A percentile compares a stretch with the other conserved stretches of the same genome.
Evolutionary conservation across 1,140 invertebrate genomes (phyloP).

Genomic region (Drosophila malerkotliana): DNA sequence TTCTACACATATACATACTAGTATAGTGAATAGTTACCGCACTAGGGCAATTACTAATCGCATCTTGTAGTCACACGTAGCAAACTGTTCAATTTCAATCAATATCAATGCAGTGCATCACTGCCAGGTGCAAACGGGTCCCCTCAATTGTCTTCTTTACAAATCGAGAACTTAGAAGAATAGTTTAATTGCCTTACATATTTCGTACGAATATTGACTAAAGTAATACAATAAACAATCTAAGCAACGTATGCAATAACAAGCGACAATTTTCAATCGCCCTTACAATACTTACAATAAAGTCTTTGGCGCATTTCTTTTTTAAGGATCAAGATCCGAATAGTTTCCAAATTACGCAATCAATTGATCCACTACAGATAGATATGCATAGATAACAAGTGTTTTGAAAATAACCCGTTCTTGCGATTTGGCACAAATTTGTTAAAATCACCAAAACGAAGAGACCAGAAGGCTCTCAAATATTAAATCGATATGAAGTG

Average conservation of each 20-base stretch:
- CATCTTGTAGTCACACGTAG: conserved; percentile 35
- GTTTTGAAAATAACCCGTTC: conserved; percentile 15
- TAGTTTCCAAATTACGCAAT: conserved; percentile 16
- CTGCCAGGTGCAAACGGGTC: conserved; percentile 77
- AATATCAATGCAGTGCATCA: conserved; percentile 80
- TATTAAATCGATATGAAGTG: conserved; percentile 18
- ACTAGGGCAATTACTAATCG: conserved; percentile 60
- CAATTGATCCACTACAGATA: conserved; percentile 2
- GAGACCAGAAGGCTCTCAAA: neutral
- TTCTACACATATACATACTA: conserved; percentile 21
- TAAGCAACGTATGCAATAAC: conserved; percentile 73
- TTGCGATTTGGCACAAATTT: conserved; percentile 31
- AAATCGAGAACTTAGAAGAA: conserved; percentile 22
- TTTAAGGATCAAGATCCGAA: conserved; percentile 8
- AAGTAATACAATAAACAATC: conserved; percentile 50
- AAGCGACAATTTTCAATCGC: conserved; percentile 59
- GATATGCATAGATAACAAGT: conserved; percentile 5
- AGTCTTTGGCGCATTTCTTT: conserved; percentile 39
- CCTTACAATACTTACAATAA: conserved; percentile 18
- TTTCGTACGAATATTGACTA: conserved; percentile 47
- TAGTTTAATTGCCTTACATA: conserved; percentile 53
- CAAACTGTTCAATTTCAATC: conserved; percentile 45
- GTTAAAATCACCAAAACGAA: conserved; percentile 13
- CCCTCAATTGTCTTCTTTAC: conserved; percentile 69
- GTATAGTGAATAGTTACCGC: conserved; percentile 37